Percentiles rank a stretch among this genome's conserved stretches.
Evolutionary conservation across 2,113 vertebrate genomes (phyloP).

Genomic region (Atrichornis clamosus): DNA sequence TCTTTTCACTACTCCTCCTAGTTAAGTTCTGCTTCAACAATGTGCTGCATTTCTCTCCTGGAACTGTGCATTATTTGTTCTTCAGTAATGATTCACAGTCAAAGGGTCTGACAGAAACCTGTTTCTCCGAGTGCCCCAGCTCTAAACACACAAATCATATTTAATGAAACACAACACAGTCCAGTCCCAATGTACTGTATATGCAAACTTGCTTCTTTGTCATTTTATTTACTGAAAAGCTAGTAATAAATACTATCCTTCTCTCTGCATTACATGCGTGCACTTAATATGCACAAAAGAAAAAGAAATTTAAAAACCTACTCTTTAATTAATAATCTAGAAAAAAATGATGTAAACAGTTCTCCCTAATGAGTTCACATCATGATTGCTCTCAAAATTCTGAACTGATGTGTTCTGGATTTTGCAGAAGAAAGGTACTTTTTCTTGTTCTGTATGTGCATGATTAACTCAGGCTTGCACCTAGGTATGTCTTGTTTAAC

Average conservation of each 20-base stretch:
- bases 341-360: background rate
- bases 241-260: background rate
- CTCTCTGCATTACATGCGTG: background rate
- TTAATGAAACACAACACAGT: background rate
- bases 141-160: background rate
- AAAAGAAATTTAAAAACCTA: rapidly evolving
- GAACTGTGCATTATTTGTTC: background rate
- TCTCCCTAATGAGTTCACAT: background rate
- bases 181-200: background rate
- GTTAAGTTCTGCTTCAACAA: background rate
- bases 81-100: background rate
- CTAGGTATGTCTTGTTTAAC: background rate
- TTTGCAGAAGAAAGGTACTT: background rate
- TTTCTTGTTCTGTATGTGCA: background rate
- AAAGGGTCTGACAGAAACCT: background rate
- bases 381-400: background rate
- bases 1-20: background rate
- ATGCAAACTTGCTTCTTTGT: background rate
- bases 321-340: background rate
- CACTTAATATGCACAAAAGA: background rate
- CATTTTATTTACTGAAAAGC: background rate
- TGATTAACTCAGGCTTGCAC: background rate
- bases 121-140: background rate
- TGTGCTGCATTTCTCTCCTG: background rate
- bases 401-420: background rate